These are phyloP conservation scores for Stomatorhinus ivindoensis DNA, from an alignment of 2,113 vertebrate genomes.

Conservation along the genomic window DNA sequence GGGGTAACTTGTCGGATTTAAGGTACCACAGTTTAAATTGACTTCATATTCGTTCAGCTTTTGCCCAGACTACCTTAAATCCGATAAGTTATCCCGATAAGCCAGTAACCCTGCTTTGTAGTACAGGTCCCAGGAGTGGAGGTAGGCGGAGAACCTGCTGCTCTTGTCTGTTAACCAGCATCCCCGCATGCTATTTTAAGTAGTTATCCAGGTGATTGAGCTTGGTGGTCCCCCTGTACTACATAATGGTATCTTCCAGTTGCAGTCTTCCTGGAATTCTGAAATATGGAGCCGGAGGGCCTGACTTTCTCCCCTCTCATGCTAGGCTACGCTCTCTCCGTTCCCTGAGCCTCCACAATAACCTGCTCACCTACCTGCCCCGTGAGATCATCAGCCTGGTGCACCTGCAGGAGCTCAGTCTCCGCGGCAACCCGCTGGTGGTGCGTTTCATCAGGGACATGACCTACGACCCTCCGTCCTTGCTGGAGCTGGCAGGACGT, in stretches of 20 bases:
- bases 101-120: no score
- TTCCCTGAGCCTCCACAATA: slow-evolving; percentile 95
- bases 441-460: slow-evolving; percentile 70
- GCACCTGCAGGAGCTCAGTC: slow-evolving; percentile 88
- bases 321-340: slow-evolving; percentile 83
- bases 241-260: neutral
- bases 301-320: neutral
- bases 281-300: neutral
- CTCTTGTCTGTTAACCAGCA: neutral
- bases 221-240: neutral
- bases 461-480: slow-evolving; percentile 63
- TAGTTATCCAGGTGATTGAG: neutral
- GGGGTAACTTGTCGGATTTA: no score
- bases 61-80: no score
- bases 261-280: neutral
- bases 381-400: slow-evolving; percentile 89
- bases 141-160: neutral
- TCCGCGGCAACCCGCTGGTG: slow-evolving; percentile 93
- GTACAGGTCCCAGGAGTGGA: neutral
- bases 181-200: neutral
- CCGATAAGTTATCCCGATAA: no score
- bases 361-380: slow-evolving; percentile 89
- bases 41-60: no score
- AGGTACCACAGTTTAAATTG: no score
- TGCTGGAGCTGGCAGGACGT: slow-evolving; percentile 65